phyloP scores from a whole-genome alignment of 2,797 vertebrate genomes.

The Peromyscus attwateri region DNA sequence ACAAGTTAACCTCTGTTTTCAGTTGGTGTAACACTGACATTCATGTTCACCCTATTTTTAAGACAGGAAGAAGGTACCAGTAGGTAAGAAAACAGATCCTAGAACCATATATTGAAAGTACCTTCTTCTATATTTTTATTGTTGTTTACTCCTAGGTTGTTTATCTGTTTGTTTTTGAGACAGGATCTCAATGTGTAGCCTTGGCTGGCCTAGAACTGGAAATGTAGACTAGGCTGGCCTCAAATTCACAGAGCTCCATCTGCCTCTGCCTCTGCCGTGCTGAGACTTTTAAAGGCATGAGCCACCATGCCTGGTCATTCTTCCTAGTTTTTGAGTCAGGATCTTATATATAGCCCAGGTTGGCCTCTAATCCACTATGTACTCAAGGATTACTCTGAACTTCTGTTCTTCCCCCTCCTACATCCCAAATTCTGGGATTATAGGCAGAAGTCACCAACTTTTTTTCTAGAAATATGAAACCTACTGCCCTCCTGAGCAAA shows the following conservation, averaged over 20 bases:
- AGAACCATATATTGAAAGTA: not conserved
- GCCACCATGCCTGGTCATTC: not conserved
- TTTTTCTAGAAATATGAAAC: conserved; percentile 55
- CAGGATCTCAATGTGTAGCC: too few species aligned
- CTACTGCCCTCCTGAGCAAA: conserved; percentile 16
- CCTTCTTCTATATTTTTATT: not conserved
- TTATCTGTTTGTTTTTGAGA: not conserved
- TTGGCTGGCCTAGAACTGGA: too few species aligned
- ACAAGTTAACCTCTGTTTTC: not conserved
- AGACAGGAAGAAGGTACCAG: not conserved
- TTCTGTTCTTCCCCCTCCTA: not conserved
- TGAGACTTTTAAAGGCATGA: not conserved
- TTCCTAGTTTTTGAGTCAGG: not conserved
- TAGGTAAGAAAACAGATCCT: not conserved
- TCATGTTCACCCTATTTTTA: not conserved
- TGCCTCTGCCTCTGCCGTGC: not conserved
- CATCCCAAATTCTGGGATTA: not conserved
- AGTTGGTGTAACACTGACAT: not conserved
- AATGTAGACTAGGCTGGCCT: too few species aligned
- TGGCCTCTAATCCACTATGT: not conserved
- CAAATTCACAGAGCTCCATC: not conserved
- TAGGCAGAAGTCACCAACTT: not conserved
- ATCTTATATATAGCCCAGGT: not conserved
- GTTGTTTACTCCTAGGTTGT: not conserved
- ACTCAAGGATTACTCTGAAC: not conserved